Conservation (phyloP, 2,113 vertebrate species). For the Barbus barbus region DNA sequence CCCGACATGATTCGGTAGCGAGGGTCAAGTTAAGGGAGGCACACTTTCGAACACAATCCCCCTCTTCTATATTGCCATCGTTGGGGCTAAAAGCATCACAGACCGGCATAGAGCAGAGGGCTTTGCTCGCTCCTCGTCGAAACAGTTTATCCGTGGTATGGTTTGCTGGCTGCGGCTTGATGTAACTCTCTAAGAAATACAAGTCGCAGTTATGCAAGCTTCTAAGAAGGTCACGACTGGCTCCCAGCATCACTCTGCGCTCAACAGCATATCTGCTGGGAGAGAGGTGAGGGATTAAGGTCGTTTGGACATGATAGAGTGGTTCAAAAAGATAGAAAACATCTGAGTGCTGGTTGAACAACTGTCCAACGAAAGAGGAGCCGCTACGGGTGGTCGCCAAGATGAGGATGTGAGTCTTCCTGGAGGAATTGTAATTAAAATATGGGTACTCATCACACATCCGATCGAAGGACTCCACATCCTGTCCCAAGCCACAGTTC, state of each 20-base stretch:
- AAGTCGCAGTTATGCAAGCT: slow-evolving; percentile 91
- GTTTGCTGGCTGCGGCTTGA: slow-evolving; percentile 85
- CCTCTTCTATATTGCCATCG: slow-evolving; percentile 83
- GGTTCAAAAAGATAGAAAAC: slow-evolving; percentile 96
- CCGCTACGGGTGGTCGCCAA: slow-evolving; percentile 94
- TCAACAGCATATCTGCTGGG: slow-evolving; percentile 81
- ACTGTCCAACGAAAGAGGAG: slow-evolving; percentile 91
- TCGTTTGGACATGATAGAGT: slow-evolving; percentile 90
- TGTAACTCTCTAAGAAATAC: slow-evolving; percentile 90
- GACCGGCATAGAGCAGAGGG: slow-evolving; percentile 83
- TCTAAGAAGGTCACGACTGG: slow-evolving; percentile 86
- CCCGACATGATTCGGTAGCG: slow-evolving; percentile 82
- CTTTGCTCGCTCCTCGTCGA: slow-evolving; percentile 88
- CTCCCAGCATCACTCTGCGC: slow-evolving; percentile 86
- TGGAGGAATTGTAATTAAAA: slow-evolving; percentile 75
- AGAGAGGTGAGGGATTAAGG: slow-evolving; percentile 85
- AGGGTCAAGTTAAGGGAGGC: slow-evolving; percentile 84
- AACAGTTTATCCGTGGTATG: slow-evolving; percentile 91
- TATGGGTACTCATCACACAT: slow-evolving; percentile 81
- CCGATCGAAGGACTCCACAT: slow-evolving; percentile 70
- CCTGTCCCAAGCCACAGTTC: slow-evolving; percentile 80
- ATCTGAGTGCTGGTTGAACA: slow-evolving; percentile 93
- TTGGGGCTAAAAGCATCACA: slow-evolving; percentile 76
- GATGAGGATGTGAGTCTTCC: slow-evolving; percentile 88
- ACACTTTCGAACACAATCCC: slow-evolving; percentile 87